These are phyloP conservation scores for Aphrocallistes beatrix DNA, from an alignment of 37 sponge, comb jelly and placozoan species.

Conservation along the genomic window DNA sequence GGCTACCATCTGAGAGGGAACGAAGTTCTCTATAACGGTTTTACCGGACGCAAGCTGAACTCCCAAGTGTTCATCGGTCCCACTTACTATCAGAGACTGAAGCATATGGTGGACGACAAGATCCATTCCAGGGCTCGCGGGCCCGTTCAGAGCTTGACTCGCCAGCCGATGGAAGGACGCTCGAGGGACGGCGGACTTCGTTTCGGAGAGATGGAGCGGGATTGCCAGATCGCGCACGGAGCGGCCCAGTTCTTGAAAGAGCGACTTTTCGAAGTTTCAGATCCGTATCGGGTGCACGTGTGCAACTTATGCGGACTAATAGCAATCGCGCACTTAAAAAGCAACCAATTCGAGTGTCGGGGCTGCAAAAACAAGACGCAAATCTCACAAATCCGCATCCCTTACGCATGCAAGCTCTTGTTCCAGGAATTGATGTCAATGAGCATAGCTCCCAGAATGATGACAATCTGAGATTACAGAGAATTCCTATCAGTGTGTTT, in stretches of 20 bases:
- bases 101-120: constrained; percentile 99
- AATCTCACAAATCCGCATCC: constrained; percentile 93
- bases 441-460: constrained; percentile 94
- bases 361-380: constrained; percentile 98
- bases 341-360: constrained; percentile 82
- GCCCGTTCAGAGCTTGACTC: constrained; percentile 84
- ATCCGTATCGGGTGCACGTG: constrained; percentile 83
- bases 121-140: constrained; percentile 96
- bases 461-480: too few species aligned
- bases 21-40: constrained; percentile 96
- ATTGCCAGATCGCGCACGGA: constrained; percentile 98
- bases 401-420: constrained; percentile 95
- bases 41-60: constrained; percentile 97
- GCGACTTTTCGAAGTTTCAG: constrained; percentile 82
- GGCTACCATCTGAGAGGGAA: constrained; percentile 95
- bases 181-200: constrained; percentile 98
- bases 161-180: constrained; percentile 98
- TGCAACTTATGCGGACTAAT: constrained; percentile 97
- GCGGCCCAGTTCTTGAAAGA: constrained; percentile 98
- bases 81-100: constrained; percentile 98
- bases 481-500: too few species aligned
- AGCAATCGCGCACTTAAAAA: constrained; percentile 89
- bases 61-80: constrained; percentile 93
- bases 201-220: constrained; percentile 99
- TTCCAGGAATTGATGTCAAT: constrained; percentile 99